Evolutionary conservation across 2,797 vertebrate species (phyloP), one percentile per base, ranked within the genome.

Genomic region (Astyanax mexicanus): DNA sequence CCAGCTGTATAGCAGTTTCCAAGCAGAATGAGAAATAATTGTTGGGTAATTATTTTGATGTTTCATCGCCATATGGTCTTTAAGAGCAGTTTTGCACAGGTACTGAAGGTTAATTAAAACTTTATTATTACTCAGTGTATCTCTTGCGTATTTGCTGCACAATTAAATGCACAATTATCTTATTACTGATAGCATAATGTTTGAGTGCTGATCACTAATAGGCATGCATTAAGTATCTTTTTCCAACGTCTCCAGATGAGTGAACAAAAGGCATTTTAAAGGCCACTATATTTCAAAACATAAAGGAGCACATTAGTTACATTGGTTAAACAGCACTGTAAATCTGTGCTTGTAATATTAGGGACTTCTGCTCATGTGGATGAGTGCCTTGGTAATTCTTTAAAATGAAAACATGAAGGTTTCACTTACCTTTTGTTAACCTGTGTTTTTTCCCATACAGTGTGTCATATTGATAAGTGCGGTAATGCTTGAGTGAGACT

Each of bases 41-140:
- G 23, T 60, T 79, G 73, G 61, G 79, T 84, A 82, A 87, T 86
- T 42, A 86, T 85, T 72, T 69, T 27, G 35, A 84, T 77, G 77
- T 79, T 86, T 44, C 68, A 70, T 81, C 61, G 75, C 76, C 85
- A 87, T 86, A 77, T 88, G 84, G 79, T 86, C 68, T 81, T 81
- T 70, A 76, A 82, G 82, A 84, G 58, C 80, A 44, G 64, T 74
- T 51, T 58, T 72, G 80, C 77, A 77, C 82, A 86, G 81, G 84
- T 85, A 85, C 76, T 75, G 69, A 72, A 69, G 74, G 76, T 84
- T 84, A 79, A 84, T 84, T 82, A 83, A 84, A 86, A 82, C 75
- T 80, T 67, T 77, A 69, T 81, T 81, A 68, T 79, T 79, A 79
- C 69, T 80, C 44, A 25, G 47, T 77, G 58, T 68, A 76, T 81